Evolutionary conservation across 2,113 vertebrate species (phyloP), one percentile per base, ranked within the genome.

Genomic region (Rhea americana): DNA sequence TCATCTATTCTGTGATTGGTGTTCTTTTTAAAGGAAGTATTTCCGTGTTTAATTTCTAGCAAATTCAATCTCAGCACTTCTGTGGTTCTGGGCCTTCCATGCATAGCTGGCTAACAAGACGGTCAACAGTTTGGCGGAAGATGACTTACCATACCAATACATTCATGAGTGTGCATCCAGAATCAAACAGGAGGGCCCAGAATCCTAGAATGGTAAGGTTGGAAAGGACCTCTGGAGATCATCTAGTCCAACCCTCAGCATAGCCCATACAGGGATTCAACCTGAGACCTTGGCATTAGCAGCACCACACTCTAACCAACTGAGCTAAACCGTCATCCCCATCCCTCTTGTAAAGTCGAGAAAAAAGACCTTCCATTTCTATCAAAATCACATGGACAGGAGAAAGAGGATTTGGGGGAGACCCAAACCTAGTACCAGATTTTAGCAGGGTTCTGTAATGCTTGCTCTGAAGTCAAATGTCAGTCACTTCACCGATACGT

Each of bases 1-100:
- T 47, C 45, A 47, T 17, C 45, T 18, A 47, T 47, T 8, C 45
- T 47, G 45, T 47, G 45, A 18, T 47, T 47, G 16, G 16, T 47
- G 45, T 16, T 18, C 18, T 45, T n/a, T 20, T 48, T 30, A 63
- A 37, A 30, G 30, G 41, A 58, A 47, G 62, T 24, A 16, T 2
- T 1, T 10, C 21, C 21, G 20, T 16, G 7, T 24, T 89, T 35
- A 13, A 53, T 56, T 21, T 65, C 43, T 10, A 2, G 3, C 11
- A 5, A 47, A 80, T 32, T 4, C 79, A 16, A n/a, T 26, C 21
- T 37, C 8, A 32, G 66, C 56, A 35, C 12, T 17, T 39, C 47
- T 35, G 3, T 0, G 0, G 74, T 30, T 4, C 21, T 0, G 2
- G 41, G 24, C 37, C 55, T 56, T 51, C 26, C 39, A 20, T 35